Conservation (phyloP, 2,797 vertebrate genomes). For the Nasua narica region DNA sequence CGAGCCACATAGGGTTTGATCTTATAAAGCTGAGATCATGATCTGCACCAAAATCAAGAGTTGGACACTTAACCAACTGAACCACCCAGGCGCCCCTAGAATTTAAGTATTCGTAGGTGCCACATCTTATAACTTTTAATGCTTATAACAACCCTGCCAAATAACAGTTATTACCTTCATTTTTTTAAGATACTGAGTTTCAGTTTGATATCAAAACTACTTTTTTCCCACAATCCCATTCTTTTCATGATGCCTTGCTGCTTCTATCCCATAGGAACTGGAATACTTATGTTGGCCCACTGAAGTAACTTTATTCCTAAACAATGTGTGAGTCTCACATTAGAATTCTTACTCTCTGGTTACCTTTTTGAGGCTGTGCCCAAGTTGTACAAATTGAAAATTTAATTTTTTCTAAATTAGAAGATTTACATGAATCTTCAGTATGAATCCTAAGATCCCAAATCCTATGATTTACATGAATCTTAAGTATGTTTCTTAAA, state of each 20-base stretch:
- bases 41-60: background rate
- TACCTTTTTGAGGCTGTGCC: background rate
- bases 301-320: background rate
- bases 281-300: background rate
- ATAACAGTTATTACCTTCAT: background rate
- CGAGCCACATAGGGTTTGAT: background rate
- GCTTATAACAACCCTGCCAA: background rate
- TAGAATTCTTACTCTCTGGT: background rate
- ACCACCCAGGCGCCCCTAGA: background rate
- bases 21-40: background rate
- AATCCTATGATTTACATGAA: background rate
- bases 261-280: background rate
- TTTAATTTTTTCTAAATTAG: background rate
- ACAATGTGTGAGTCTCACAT: background rate
- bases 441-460: too few relatives aligned
- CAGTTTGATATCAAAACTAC: background rate
- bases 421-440: background rate
- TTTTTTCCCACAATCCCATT: background rate
- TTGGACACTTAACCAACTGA: background rate
- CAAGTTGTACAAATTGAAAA: too few relatives aligned
- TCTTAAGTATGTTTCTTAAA: background rate
- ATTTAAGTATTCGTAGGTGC: background rate
- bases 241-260: background rate
- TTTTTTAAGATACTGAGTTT: background rate
- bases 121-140: background rate